Evolutionary conservation across 2,113 vertebrate genomes (phyloP).

Genomic region (Diadophis punctatus): DNA sequence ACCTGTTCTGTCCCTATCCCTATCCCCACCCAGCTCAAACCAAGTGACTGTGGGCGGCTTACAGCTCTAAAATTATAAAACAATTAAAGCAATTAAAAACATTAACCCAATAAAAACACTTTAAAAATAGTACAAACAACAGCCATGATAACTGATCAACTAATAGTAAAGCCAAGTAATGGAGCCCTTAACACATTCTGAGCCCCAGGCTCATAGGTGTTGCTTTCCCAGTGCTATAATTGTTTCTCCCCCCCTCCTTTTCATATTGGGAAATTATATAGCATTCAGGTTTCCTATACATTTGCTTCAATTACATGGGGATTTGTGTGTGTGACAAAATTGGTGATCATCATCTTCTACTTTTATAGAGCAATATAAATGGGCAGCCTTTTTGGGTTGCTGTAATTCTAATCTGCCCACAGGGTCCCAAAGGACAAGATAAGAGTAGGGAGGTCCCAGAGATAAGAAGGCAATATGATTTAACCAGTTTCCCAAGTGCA

Average conservation of each 20-base stretch:
- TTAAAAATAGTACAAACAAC: neutral
- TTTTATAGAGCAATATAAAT: neutral
- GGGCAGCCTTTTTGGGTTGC: neutral
- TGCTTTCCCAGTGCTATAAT: neutral
- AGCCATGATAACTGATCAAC: neutral
- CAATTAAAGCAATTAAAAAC: neutral
- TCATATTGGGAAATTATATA: neutral
- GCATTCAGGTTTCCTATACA: neutral
- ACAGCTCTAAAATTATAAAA: neutral
- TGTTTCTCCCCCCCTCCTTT: accelerated
- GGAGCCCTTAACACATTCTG: neutral
- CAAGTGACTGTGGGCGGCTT: too few species aligned
- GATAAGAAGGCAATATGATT: neutral
- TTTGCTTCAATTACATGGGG: neutral
- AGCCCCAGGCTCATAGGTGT: neutral
- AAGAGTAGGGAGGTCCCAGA: neutral
- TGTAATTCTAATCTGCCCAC: neutral
- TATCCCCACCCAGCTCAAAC: too few species aligned
- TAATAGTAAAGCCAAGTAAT: neutral
- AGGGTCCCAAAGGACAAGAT: neutral
- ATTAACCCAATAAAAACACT: neutral
- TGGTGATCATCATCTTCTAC: neutral
- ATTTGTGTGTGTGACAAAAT: neutral
- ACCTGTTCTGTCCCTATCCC: too few species aligned
- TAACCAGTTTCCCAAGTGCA: neutral